Evolutionary conservation across 2,113 vertebrate genomes (phyloP), one percentile per base, ranked within the genome.

Genomic region (Grus americana): DNA sequence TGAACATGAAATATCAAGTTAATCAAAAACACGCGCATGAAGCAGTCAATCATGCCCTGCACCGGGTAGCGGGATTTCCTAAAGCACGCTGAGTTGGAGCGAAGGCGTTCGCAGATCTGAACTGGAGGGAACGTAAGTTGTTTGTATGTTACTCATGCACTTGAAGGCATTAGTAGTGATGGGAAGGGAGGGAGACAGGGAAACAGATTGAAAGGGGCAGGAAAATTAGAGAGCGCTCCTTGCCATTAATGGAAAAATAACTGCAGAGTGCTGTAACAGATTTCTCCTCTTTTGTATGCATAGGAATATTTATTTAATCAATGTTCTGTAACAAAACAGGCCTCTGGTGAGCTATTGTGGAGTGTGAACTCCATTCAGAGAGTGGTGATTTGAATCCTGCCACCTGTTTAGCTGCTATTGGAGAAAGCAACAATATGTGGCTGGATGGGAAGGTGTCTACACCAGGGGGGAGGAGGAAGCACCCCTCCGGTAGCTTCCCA

Each of bases 281-380:
- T 92, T 97, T 94, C 95, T 88, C 86, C 88, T 97, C 96, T 96
- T 98, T 92, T 97, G 95, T 97, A 96, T 93, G 94, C 96, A 91
- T 57, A 97, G 95, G 95, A 97, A 97, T 98, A 98, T 97, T 98
- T 97, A 98, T 96, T 97, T 97, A 97, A 98, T 96, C 97, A 98
- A 97, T 96, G 97, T 81, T 95, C 96, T 97, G 94, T 94, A 98
- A 96, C 97, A 97, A 97, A 97, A 97, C 95, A 98, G 96, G 97
- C 93, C 97, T 98, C 97, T 95, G 92, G 97, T 95, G 96, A 96
- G 94, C 92, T 97, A 97, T 88, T 96, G 95, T 74, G 65, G 97
- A 95, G 94, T 97, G 15, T 6, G 27, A 97, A 70, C 89, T 94
- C 93, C 94, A 93, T 95, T 96, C 95, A 89, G 83, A 93, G 92